These are phyloP conservation scores for Andrena flavipes DNA, from an alignment of 2,888 invertebrate species.

Conservation along the genomic window DNA sequence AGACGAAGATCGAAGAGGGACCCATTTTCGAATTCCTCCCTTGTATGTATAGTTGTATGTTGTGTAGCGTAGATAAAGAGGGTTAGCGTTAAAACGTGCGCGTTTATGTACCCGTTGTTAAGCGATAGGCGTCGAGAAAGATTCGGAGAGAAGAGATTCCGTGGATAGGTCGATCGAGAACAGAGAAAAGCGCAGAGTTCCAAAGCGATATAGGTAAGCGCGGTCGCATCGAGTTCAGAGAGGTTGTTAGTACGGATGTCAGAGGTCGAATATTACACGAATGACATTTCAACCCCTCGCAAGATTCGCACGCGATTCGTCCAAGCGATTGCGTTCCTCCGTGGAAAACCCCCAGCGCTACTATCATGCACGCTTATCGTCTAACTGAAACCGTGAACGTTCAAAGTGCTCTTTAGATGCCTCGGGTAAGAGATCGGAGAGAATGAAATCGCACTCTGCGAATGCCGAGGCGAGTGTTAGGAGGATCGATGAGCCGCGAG, in stretches of 20 bases:
- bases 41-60: neutral
- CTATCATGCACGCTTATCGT: constrained; percentile 29
- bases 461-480: constrained; percentile 3
- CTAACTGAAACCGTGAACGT: neutral
- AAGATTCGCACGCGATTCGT: neutral
- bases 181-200: constrained; percentile 34
- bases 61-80: neutral
- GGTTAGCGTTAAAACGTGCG: constrained; percentile 11
- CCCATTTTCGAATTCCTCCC: neutral
- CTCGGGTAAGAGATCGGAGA: neutral
- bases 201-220: constrained; percentile 35
- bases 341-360: constrained; percentile 5
- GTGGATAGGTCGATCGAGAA: constrained; percentile 5
- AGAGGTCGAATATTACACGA: constrained; percentile 2
- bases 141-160: neutral
- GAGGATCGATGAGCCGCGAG: constrained; percentile 32
- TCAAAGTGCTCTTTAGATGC: neutral
- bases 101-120: constrained; percentile 15
- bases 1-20: neutral
- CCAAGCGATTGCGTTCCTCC: constrained; percentile 21
- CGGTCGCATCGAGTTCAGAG: constrained; percentile 17
- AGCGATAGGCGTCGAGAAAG: constrained; percentile 4
- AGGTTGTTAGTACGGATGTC: constrained; percentile 41
- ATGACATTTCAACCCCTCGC: neutral
- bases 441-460: constrained; percentile 11